phyloP scores from a whole-genome alignment of 1,140 invertebrate genomes.

The Leptinotarsa defecta region DNA sequence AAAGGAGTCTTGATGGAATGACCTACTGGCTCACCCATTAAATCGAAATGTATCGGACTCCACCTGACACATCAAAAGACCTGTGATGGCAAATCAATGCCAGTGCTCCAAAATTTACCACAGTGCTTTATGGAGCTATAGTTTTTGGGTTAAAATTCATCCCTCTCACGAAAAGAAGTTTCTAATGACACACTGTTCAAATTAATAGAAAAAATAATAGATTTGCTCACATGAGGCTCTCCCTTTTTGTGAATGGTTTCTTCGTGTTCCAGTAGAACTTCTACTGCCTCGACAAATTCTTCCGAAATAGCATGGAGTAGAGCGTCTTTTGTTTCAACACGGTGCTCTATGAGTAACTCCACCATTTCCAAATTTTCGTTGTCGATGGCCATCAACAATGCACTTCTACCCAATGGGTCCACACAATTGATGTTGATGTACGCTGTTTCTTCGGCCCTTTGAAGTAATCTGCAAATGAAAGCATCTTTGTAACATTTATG shows the following conservation, averaged over 20 bases:
- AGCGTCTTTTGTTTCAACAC: constrained; percentile 89
- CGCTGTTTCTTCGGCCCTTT: constrained; percentile 75
- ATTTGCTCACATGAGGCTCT: constrained; percentile 76
- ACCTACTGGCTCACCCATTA: no score
- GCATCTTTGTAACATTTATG: no score
- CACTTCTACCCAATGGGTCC: constrained; percentile 90
- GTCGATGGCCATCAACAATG: constrained; percentile 95
- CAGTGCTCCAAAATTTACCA: no score
- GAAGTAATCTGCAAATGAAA: constrained; percentile 68
- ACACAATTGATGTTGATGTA: constrained; percentile 96
- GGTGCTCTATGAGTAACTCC: constrained; percentile 86
- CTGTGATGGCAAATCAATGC: no score
- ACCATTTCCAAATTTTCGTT: constrained; percentile 99
- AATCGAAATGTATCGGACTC: no score
- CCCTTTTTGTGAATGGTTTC: constrained; percentile 79
- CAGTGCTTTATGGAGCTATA: not conserved
- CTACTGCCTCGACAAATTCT: constrained; percentile 97
- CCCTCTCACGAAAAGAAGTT: not conserved
- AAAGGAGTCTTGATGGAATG: no score
- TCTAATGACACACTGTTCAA: not conserved
- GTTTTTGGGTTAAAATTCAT: not conserved
- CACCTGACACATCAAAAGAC: no score
- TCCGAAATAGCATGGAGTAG: constrained; percentile 96
- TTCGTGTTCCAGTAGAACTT: constrained; percentile 92
- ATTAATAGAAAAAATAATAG: no score